A percentile compares a stretch with the other conserved stretches of the same genome.
These are phyloP conservation scores for Oikopleura vanhoeffeni DNA, from an alignment of 23 tunicate genomes.

Conservation along the genomic window DNA sequence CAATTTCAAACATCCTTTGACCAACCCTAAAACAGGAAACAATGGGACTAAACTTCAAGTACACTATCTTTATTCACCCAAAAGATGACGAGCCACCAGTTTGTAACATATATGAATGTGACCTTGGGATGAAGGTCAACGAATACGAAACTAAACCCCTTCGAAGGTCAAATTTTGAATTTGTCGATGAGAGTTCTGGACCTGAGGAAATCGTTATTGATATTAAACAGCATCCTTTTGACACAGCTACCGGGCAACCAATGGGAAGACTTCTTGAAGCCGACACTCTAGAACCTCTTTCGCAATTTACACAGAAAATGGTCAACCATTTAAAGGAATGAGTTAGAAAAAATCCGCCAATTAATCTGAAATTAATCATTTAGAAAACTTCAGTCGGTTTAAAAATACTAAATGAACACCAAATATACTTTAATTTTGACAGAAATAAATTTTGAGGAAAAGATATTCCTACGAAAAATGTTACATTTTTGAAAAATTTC, in stretches of 20 bases:
- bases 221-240: conserved; percentile 33
- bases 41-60: neutral
- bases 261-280: conserved; percentile 43
- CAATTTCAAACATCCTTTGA: too few species aligned
- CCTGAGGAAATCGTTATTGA: conserved; percentile 32
- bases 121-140: neutral
- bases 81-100: neutral
- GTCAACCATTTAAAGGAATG: conserved; percentile 78
- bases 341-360: too few species aligned
- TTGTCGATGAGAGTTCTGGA: conserved; percentile 55
- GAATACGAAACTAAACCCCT: neutral
- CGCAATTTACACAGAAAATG: conserved; percentile 61
- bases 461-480: too few species aligned
- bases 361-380: too few species aligned
- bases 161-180: conserved; percentile 15
- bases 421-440: too few species aligned
- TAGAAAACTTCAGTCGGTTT: too few species aligned
- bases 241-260: conserved; percentile 31
- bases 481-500: too few species aligned
- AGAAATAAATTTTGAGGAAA: too few species aligned
- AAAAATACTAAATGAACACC: too few species aligned
- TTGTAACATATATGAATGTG: neutral
- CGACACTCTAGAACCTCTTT: conserved; percentile 32
- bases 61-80: neutral
- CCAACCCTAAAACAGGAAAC: too few species aligned